Base-by-base conservation (phyloP, 2,888 invertebrate genomes). In the Pseudeuparius sepicola region DNA sequence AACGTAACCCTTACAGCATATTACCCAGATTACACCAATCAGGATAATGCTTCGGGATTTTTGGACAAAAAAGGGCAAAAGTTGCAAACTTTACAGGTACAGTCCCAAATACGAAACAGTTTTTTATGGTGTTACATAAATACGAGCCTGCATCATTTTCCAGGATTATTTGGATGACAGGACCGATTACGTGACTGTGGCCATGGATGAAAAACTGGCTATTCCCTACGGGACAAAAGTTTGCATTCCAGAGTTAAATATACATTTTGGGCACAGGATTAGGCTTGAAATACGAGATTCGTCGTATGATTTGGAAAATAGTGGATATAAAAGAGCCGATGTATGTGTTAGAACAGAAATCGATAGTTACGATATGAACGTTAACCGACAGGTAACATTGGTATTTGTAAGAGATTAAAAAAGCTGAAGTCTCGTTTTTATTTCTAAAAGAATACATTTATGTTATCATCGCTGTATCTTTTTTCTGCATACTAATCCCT, bases 111-210 rank as follows among this genome's bases (percentile, higher is more conserved):
- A n/a, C 6, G 20, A 20, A 20, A 7, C 7, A 6, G 20, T 20
- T 20, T 20, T n/a, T 20, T 20, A 7, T n/a, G 20, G 6, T 20
- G n/a, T 20, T 20, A 7, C 6, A 20, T 20, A 20, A 20, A n/a
- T 20, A 20, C n/a, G n/a, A n/a, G n/a, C n/a, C n/a, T n/a, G n/a
- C n/a, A 20, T 7, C 14, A 4, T 17, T 36, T 42, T 56, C 30
- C 36, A 69, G 70, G 68, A 69, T 48, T 68, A 60, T 39, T 48
- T 68, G 12, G 68, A 70, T 42, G 64, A 62, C 26, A 56, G 68
- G 24, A 51, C 53, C 1, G 55, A 59, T 12, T 69, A 59, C 40
- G 66, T 69, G 7, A 68, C 69, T 1, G 48, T 64, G 4, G 58
- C 67, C 2, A 67, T 68, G 64, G 68, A 70, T 40, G 55, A 57